Base-by-base conservation (phyloP, 2,888 invertebrate genomes). In the Rhamphomyia laevipes region DNA sequence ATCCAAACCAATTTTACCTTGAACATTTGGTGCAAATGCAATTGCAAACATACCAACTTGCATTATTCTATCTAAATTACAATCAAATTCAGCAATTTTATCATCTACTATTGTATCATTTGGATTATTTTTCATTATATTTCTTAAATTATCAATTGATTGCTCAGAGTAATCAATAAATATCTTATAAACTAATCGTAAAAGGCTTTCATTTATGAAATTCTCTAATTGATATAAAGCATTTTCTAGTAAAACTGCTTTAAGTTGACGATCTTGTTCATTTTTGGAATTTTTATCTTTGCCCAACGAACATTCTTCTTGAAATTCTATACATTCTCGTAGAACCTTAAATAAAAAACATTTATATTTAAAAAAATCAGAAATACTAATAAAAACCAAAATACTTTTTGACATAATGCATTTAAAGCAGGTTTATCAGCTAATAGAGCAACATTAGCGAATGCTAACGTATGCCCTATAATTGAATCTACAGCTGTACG, bases 21-120 rank as follows among this genome's bases (percentile, higher is more conserved):
- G 64, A 0, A 61, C 45, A 51, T 58, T 64, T 1, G 64, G 60
- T 0, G 66, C 61, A 52, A 65, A 66, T 0, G 63, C 60, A 45
- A 66, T 63, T 0, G 68, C 67, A 58, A 68, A 69, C 16, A 65
- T 55, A 1, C 70, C 70, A 46, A 70, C 67, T 54, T 68, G 70
- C 2, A 64, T 63, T 13, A 64, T 61, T 4, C 69, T 61, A 57
- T 70, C 70, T 4, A 68, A 54, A 49, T 69, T 67, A 1, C 67
- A 63, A 61, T 70, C 70, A 50, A 70, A 70, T 51, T 68, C 66
- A 2, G 68, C 67, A 48, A 68, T 66, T 3, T 61, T 53, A 31
- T 63, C 64, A 54, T 70, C 69, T 0, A 62, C 55, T 1, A 49
- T 46, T 0, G 57, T 44, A 38, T 63, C 62, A 17, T 63, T 58